Evolutionary conservation across 2,797 vertebrate species (phyloP).

Genomic region (Alfaro cultratus): DNA sequence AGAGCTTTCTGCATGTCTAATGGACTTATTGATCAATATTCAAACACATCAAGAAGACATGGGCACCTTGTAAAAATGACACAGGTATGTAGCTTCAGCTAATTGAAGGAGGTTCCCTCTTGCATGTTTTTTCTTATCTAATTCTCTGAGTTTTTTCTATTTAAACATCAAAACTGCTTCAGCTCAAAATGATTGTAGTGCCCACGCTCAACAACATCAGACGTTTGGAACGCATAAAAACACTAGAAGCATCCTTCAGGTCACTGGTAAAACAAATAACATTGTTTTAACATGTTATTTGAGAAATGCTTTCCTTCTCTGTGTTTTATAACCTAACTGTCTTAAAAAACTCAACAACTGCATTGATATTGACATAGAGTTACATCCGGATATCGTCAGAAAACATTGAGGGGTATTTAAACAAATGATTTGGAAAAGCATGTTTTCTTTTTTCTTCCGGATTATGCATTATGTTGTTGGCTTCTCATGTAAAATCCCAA

Average conservation of each 20-base stretch:
- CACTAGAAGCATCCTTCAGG: neutral
- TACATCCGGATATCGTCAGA: too few species aligned
- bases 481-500: too few species aligned
- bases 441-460: too few species aligned
- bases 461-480: too few species aligned
- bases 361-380: too few species aligned
- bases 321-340: too few species aligned
- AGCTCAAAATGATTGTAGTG: neutral
- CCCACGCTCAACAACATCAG: neutral
- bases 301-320: too few species aligned
- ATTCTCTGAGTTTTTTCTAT: neutral
- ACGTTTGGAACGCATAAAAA: neutral
- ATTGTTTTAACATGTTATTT: too few species aligned
- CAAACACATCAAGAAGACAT: slow-evolving; percentile 6
- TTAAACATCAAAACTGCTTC: neutral
- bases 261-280: neutral
- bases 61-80: slow-evolving; percentile 9
- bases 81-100: slow-evolving; percentile 54
- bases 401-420: too few species aligned
- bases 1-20: neutral
- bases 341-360: too few species aligned
- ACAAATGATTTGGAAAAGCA: too few species aligned
- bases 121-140: too few species aligned
- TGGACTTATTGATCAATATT: slow-evolving; percentile 19
- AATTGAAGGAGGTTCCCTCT: slow-evolving; percentile 32